phyloP scores from a whole-genome alignment of 2,113 vertebrate genomes.

The Xyliphius kryptos region DNA sequence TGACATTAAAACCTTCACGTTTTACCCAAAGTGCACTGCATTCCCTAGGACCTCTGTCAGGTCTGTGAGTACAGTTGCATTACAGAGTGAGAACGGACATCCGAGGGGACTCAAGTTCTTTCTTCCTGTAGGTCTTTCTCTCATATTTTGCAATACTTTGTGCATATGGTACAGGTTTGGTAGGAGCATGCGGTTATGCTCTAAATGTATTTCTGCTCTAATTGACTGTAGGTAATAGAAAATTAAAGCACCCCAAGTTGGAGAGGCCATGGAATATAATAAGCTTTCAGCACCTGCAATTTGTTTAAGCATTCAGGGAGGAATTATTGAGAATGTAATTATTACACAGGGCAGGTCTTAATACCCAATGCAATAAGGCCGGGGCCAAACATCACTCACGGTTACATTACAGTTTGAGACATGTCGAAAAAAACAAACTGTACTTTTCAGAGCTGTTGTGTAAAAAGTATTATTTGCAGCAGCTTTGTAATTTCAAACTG shows the following conservation, averaged over 20 bases:
- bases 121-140: slow-evolving; percentile 22
- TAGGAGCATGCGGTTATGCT: slow-evolving; percentile 39
- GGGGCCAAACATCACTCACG: slow-evolving; percentile 29
- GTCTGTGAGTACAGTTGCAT: slow-evolving; percentile 24
- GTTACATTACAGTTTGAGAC: slow-evolving; percentile 42
- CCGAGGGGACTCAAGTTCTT: slow-evolving; percentile 7
- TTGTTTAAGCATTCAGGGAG: slow-evolving; percentile 34
- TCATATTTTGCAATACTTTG: slow-evolving; percentile 32
- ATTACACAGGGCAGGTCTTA: slow-evolving; percentile 40
- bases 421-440: slow-evolving; percentile 36
- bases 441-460: slow-evolving; percentile 24
- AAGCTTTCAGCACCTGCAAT: slow-evolving; percentile 47
- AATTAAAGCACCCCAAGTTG: slow-evolving; percentile 44
- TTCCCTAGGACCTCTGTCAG: slow-evolving; percentile 27
- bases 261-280: slow-evolving; percentile 30
- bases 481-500: slow-evolving; percentile 19
- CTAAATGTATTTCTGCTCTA: slow-evolving; percentile 43
- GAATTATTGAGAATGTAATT: slow-evolving; percentile 46
- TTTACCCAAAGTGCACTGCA: slow-evolving; percentile 23
- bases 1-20: not conserved
- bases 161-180: slow-evolving; percentile 45
- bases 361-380: slow-evolving; percentile 43
- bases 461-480: slow-evolving; percentile 33
- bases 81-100: slow-evolving; percentile 13
- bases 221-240: slow-evolving; percentile 50